Percentiles rank a stretch among this genome's conserved stretches.
Evolutionary conservation across 1,140 invertebrate genomes (phyloP).

Genomic region (Bombus balteatus): DNA sequence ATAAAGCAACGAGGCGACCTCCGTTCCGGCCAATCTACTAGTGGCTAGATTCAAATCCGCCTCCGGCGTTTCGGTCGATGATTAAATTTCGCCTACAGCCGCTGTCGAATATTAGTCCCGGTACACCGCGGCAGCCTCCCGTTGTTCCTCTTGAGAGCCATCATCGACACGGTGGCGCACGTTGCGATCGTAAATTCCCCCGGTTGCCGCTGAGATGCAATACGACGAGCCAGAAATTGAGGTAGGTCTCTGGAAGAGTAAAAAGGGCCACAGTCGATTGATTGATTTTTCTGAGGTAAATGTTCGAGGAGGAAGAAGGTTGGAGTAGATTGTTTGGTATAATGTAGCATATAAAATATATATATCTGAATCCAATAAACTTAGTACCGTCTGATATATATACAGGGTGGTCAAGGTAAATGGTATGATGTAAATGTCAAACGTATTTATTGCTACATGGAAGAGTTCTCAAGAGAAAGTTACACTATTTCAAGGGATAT

Average conservation of each 20-base stretch:
- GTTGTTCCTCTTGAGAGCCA: conserved; percentile 61
- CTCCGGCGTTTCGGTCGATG: conserved; percentile 57
- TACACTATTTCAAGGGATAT: too few relatives aligned
- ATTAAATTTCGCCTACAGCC: conserved; percentile 62
- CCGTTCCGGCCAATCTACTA: conserved; percentile 58
- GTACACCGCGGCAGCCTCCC: conserved; percentile 1
- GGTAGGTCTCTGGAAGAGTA: not conserved
- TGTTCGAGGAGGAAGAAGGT: not conserved
- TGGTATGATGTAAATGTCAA: too few relatives aligned
- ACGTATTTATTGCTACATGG: too few relatives aligned
- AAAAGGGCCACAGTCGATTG: not conserved
- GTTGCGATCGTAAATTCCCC: conserved; percentile 51
- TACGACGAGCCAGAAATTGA: conserved; percentile 9
- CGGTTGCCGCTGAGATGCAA: not conserved
- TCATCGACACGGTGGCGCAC: conserved; percentile 53
- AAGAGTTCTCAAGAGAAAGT: too few relatives aligned
- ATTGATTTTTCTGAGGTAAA: conserved; percentile 20
- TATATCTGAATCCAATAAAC: too few relatives aligned
- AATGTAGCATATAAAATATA: too few relatives aligned
- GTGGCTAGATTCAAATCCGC: conserved; percentile 57
- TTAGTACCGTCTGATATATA: too few relatives aligned
- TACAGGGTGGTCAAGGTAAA: too few relatives aligned
- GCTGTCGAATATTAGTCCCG: conserved; percentile 60
- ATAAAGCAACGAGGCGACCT: conserved; percentile 34
- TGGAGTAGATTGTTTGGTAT: not conserved